phyloP scores from a whole-genome alignment of 2,113 vertebrate species.

The Rhadina sibilatrix region DNA sequence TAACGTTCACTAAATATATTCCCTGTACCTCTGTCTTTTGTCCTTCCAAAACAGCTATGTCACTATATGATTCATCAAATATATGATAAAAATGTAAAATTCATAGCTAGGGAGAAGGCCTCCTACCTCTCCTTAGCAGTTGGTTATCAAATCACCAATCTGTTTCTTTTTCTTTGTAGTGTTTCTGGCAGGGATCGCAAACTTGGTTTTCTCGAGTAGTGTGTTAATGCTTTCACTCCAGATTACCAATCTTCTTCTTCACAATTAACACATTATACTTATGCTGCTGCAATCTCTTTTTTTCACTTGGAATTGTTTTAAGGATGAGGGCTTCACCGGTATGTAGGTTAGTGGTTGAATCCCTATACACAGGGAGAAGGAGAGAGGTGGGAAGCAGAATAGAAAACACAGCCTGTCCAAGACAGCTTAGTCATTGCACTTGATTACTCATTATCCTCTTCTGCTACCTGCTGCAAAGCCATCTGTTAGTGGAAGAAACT shows the following conservation, averaged over 20 bases:
- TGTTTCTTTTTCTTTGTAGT: not conserved
- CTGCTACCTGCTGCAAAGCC: conserved; percentile 63
- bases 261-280: not conserved
- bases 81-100: not conserved
- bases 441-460: conserved; percentile 57
- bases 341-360: conserved; percentile 5
- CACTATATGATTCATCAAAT: conserved; percentile 32
- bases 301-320: not conserved
- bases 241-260: not conserved
- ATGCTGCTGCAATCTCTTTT: not conserved
- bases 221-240: not conserved
- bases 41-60: conserved; percentile 14
- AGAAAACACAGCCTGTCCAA: conserved; percentile 46
- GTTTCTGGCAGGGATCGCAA: not conserved
- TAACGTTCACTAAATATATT: not conserved
- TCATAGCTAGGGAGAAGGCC: not conserved
- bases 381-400: not conserved
- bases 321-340: not conserved
- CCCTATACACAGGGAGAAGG: not conserved
- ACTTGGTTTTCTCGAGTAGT: not conserved
- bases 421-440: conserved; percentile 54
- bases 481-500: conserved; percentile 45
- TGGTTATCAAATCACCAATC: conserved; percentile 38
- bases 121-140: conserved; percentile 14
- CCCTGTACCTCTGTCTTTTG: not conserved